Conservation (phyloP, 2,113 vertebrate genomes). For the Psilopsiagon aurifrons region DNA sequence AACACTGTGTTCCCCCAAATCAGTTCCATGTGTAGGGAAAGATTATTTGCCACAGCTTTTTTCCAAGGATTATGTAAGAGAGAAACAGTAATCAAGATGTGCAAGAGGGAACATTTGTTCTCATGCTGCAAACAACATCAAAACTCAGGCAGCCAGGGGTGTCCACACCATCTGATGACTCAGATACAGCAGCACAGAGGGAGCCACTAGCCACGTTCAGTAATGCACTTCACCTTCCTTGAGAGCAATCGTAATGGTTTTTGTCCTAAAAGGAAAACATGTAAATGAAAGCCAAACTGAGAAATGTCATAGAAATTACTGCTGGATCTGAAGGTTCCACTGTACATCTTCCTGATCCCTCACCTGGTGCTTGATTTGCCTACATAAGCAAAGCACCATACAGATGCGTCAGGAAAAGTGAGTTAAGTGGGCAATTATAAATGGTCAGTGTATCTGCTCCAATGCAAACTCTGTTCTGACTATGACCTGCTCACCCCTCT, state of each 20-base stretch:
- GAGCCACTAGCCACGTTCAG: background rate
- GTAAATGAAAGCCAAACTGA: background rate
- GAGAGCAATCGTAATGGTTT: background rate
- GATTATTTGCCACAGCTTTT: background rate
- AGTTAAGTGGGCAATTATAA: background rate
- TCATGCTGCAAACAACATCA: rapidly evolving
- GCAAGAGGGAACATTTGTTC: background rate
- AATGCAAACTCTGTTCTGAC: background rate
- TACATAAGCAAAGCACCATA: background rate
- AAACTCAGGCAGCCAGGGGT: background rate
- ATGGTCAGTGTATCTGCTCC: background rate
- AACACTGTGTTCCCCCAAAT: background rate
- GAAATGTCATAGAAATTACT: background rate
- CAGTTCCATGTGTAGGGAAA: background rate
- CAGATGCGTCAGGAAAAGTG: background rate
- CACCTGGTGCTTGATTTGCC: background rate
- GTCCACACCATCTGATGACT: background rate
- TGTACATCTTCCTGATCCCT: background rate
- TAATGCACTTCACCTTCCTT: background rate
- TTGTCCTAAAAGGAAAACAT: background rate
- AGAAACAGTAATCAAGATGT: background rate
- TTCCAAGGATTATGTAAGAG: slow-evolving; percentile 2
- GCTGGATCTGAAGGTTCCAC: background rate
- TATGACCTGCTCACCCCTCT: background rate
- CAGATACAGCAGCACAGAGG: background rate